phyloP scores from a whole-genome alignment of 64 coral and sea anemone species.

The Montipora sp. region DNA sequence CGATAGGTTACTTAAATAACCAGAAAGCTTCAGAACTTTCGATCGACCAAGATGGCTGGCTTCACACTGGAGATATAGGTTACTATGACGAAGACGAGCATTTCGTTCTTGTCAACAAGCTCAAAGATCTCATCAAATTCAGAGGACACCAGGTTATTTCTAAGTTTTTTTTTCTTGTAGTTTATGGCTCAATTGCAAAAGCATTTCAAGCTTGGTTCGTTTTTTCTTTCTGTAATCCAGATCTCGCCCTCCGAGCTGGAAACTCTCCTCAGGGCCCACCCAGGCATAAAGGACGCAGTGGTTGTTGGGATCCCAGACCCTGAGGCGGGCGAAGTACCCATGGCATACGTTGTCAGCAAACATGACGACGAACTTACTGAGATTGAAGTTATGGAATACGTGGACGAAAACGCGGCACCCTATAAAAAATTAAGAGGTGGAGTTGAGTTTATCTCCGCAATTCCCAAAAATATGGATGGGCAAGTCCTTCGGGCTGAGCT shows the following conservation, averaged over 20 bases:
- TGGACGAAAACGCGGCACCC: conserved; percentile 46
- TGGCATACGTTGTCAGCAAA: conserved; percentile 28
- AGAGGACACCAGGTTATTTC: conserved; percentile 71
- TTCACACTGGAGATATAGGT: conserved; percentile 76
- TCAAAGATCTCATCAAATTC: conserved; percentile 85
- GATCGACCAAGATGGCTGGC: conserved; percentile 64
- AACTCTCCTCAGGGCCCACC: conserved; percentile 63
- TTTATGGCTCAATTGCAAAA: too few relatives aligned
- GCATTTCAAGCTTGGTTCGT: too few relatives aligned
- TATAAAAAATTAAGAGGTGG: conserved; percentile 56
- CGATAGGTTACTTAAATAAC: conserved; percentile 75
- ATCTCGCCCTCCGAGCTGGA: conserved; percentile 62
- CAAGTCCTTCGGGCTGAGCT: conserved; percentile 37
- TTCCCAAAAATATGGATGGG: conserved; percentile 19
- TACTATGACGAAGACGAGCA: conserved; percentile 71
- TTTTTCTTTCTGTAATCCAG: neutral
- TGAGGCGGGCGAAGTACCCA: conserved; percentile 40
- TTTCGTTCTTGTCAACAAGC: conserved; percentile 65
- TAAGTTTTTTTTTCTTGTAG: too few relatives aligned
- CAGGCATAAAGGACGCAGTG: conserved; percentile 45
- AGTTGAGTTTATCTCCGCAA: conserved; percentile 29
- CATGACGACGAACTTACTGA: conserved; percentile 44
- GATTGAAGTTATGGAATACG: conserved; percentile 42
- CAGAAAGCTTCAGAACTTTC: conserved; percentile 56
- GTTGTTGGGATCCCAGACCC: conserved; percentile 64